Base-by-base conservation (phyloP, 2,797 vertebrate genomes). In the Echiichthys vipera region DNA sequence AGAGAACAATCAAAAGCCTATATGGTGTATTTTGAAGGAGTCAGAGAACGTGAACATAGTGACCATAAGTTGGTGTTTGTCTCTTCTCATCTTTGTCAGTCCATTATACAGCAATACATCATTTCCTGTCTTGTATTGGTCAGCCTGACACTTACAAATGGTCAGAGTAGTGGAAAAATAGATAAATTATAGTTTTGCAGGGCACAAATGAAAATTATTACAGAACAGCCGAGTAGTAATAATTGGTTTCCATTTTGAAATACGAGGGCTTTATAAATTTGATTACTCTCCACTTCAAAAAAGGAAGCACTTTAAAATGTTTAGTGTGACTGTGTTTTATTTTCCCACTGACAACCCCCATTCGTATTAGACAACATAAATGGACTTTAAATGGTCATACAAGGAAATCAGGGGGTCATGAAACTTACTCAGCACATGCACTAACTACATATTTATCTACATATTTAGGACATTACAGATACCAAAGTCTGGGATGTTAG, bases 41-140 rank as follows among this genome's bases (percentile, higher is more conserved):
- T 49, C 45, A 71, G 42, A 74, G 63, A 74, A 55, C 42, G 57
- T 46, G 30, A 66, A 58, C 55, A 64, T 46, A 37, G 50, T 54
- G 56, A 29, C 66, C 40, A 58, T 50, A 45, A 30, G 12, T 12
- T 47, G 27, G n/a, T n/a, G 24, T 72, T 32, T 47, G 20, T 78
- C 51, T 57, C 64, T 58, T 62, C 47, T 61, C 68, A 17, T 68
- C 34, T 78, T 54, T 67, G 64, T 78, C 80, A 85, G 65, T 72
- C 73, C 50, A 66, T 74, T 77, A 71, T 75, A 43, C 51, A 25
- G 76, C 64, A 13, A 40, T 77, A 76, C 74, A 89, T 87, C 62
- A 84, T 83, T 88, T 87, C 67, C 83, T 80, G 86, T 78, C 77
- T 77, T 58, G 39, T 65, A 65, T 59, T 84, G 82, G 81, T 87